phyloP scores from a whole-genome alignment of 2,113 vertebrate species.

The Silurus meridionalis region DNA sequence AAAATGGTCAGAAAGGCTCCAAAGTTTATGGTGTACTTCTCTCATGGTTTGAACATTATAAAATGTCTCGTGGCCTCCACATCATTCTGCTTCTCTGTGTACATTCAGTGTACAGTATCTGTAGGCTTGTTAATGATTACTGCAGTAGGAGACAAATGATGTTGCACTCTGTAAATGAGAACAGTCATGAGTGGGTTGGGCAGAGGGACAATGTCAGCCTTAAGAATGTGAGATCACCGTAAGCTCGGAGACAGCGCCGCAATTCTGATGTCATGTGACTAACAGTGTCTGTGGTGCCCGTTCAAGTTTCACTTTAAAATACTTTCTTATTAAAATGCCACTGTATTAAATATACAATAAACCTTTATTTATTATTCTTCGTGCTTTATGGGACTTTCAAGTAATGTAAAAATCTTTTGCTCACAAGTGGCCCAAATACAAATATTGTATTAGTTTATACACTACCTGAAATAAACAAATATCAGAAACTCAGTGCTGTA shows the following conservation, averaged over 20 bases:
- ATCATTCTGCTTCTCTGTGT: background rate
- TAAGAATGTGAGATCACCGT: slow-evolving; percentile 45
- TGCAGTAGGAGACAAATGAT: slow-evolving; percentile 18
- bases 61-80: background rate
- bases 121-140: background rate
- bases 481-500: background rate
- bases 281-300: slow-evolving; percentile 20
- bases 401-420: background rate
- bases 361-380: background rate
- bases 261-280: slow-evolving; percentile 43
- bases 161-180: slow-evolving; percentile 21
- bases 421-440: background rate
- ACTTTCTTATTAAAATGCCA: background rate
- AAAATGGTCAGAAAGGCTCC: background rate
- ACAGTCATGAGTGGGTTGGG: slow-evolving; percentile 15
- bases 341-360: background rate
- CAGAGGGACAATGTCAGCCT: slow-evolving; percentile 43
- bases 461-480: background rate
- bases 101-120: background rate
- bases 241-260: slow-evolving; percentile 41
- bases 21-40: background rate
- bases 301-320: background rate
- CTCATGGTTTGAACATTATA: too few relatives aligned
- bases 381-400: background rate
- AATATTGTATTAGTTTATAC: background rate